These are phyloP conservation scores for Microcebus jonahi DNA, from an alignment of 2,113 vertebrate genomes.

Conservation along the genomic window DNA sequence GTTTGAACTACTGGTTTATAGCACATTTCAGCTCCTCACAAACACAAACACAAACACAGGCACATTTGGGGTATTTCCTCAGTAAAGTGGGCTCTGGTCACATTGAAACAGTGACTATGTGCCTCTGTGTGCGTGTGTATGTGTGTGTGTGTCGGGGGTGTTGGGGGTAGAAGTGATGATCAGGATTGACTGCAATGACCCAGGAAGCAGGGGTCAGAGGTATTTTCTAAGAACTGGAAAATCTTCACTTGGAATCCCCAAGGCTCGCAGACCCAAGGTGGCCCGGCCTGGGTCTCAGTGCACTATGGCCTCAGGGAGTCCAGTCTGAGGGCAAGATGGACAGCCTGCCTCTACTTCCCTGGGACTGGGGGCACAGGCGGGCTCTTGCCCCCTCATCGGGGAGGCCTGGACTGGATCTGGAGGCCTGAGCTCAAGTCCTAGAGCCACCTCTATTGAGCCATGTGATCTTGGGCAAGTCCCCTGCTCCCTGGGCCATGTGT, in stretches of 20 bases:
- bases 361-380: no score
- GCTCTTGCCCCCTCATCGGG: background rate
- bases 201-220: no score
- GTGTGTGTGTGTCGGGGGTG: background rate
- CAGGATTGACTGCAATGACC: background rate
- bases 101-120: background rate
- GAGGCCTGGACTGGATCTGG: background rate
- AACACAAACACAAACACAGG: background rate
- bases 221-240: background rate
- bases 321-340: background rate
- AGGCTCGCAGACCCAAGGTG: background rate
- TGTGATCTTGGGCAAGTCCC: background rate
- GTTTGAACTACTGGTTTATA: background rate
- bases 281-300: background rate
- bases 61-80: background rate
- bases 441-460: background rate
- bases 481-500: background rate
- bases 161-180: background rate
- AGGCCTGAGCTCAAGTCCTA: background rate
- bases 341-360: background rate
- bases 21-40: background rate
- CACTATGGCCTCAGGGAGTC: background rate
- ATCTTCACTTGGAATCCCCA: background rate
- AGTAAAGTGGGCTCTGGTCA: background rate
- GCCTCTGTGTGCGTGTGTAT: background rate